Conservation (phyloP, 53 echinoderm and acorn worm species). For the Crossaster papposus region DNA sequence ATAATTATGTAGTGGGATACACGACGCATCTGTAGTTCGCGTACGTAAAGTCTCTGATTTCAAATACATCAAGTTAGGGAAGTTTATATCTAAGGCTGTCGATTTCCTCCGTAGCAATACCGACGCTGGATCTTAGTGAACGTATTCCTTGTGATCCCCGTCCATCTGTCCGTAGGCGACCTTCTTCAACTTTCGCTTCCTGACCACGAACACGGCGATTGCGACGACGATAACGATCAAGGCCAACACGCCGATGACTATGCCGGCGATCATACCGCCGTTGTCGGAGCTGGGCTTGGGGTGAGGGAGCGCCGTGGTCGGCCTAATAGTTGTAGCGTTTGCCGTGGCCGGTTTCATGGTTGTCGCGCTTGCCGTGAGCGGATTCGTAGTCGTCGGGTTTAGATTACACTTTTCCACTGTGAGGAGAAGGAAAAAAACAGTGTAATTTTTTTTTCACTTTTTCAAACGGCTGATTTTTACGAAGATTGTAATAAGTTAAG, state of each 20-base stretch:
- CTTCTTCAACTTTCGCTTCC: neutral
- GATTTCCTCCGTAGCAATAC: too few species aligned
- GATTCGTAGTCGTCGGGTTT: neutral
- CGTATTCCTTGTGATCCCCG: neutral
- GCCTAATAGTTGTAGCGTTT: neutral
- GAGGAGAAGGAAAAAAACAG: neutral
- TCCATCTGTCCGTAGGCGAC: constrained; percentile 14
- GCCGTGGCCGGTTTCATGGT: neutral
- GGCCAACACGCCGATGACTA: constrained; percentile 5
- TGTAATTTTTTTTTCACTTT: too few species aligned
- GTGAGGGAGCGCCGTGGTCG: neutral
- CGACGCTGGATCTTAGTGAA: too few species aligned
- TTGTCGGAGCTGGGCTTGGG: constrained; percentile 6
- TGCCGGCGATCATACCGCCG: constrained; percentile 28
- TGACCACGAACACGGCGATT: constrained; percentile 16
- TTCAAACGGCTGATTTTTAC: too few species aligned
- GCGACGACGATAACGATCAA: neutral
- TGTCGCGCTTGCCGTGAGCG: neutral
- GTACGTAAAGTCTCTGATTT: too few species aligned
- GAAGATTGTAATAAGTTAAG: too few species aligned
- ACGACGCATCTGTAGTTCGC: too few species aligned
- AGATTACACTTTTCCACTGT: neutral
- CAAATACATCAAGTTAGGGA: too few species aligned
- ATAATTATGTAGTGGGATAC: too few species aligned
- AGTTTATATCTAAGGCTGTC: too few species aligned